These are phyloP conservation scores for Ptychodera flava DNA, from an alignment of 35 echinoderm and acorn worm species.

Conservation along the genomic window DNA sequence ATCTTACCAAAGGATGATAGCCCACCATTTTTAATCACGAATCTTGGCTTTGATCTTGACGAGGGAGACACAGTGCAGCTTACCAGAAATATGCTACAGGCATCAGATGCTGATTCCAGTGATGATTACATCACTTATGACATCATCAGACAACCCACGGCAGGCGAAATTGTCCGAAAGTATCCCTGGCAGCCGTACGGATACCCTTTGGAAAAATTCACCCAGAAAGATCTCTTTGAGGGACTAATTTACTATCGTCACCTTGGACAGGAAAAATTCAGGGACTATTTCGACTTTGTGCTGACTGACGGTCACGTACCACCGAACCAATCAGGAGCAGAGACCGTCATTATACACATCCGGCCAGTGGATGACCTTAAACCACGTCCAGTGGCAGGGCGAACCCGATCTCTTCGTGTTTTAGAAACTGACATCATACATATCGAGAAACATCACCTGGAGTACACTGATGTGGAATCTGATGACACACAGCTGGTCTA, in stretches of 20 bases:
- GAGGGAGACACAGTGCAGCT: slow-evolving; percentile 65
- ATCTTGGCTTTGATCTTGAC: slow-evolving; percentile 60
- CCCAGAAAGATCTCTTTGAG: slow-evolving; percentile 73
- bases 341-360: slow-evolving; percentile 58
- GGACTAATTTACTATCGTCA: slow-evolving; percentile 93
- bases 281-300: slow-evolving; percentile 71
- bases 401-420: slow-evolving; percentile 40
- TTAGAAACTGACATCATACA: slow-evolving; percentile 67
- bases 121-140: slow-evolving; percentile 79
- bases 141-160: slow-evolving; percentile 46
- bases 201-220: slow-evolving; percentile 89
- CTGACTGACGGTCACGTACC: slow-evolving; percentile 75
- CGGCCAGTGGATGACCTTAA: slow-evolving; percentile 66
- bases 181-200: slow-evolving; percentile 71
- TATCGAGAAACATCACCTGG: slow-evolving; percentile 66
- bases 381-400: slow-evolving; percentile 35
- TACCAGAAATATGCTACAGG: slow-evolving; percentile 51
- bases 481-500: slow-evolving; percentile 53
- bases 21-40: slow-evolving; percentile 73
- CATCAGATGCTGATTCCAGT: slow-evolving; percentile 75
- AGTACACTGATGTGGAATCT: slow-evolving; percentile 68
- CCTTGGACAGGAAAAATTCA: slow-evolving; percentile 75
- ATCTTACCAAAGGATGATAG: slow-evolving; percentile 93
- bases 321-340: slow-evolving; percentile 65
- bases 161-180: slow-evolving; percentile 83